phyloP scores from a whole-genome alignment of 2,888 invertebrate genomes.

The Drosophila antonietae region DNA sequence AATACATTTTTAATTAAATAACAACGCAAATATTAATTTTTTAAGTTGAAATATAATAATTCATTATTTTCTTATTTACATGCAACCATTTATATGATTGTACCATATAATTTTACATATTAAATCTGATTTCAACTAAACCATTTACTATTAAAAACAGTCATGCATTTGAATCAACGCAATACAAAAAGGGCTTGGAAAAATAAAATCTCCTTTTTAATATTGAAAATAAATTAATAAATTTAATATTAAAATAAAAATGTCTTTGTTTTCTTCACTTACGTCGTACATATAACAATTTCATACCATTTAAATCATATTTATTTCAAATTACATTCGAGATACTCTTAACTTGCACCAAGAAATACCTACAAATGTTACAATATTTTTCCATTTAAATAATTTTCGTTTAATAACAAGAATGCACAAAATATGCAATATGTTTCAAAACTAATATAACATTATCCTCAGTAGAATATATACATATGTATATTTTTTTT shows the following conservation, averaged over 20 bases:
- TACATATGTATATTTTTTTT: neutral
- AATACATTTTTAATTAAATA: constrained; percentile 14
- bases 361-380: too few relatives aligned
- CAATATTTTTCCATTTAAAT: neutral
- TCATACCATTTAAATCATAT: neutral
- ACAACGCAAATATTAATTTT: neutral
- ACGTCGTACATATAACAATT: neutral
- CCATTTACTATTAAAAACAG: constrained; percentile 6
- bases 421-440: neutral
- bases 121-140: constrained; percentile 3
- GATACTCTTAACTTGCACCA: neutral
- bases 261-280: neutral
- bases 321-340: too few relatives aligned
- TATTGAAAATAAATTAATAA: neutral
- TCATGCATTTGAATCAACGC: neutral
- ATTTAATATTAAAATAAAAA: neutral
- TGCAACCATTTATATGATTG: neutral
- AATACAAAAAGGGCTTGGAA: constrained; percentile 2
- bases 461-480: neutral
- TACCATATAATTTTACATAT: neutral
- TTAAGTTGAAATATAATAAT: neutral
- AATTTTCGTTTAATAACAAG: neutral
- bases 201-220: neutral
- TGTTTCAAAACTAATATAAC: neutral
- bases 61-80: constrained; percentile 5